These are phyloP conservation scores for Coleophora flavipennella DNA, from an alignment of 2,888 invertebrate species.

Conservation along the genomic window DNA sequence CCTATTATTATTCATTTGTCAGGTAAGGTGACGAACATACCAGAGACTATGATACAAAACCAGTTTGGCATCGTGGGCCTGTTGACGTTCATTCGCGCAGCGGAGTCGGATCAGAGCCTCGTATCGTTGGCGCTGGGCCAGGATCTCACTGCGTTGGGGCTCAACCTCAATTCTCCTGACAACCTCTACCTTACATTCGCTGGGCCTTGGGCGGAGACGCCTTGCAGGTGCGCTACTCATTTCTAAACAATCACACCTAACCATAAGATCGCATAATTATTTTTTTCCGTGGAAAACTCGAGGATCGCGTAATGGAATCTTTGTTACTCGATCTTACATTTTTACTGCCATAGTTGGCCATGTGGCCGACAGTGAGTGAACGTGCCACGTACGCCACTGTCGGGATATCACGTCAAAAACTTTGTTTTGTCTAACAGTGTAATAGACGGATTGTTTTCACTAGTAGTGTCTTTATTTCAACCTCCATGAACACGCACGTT, in stretches of 20 bases:
- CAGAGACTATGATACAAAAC: conserved; percentile 98
- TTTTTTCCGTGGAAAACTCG: too few relatives aligned
- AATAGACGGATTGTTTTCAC: too few relatives aligned
- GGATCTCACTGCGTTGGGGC: conserved; percentile 97
- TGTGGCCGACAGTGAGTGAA: too few relatives aligned
- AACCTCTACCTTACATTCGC: conserved; percentile 98
- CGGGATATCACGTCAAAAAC: too few relatives aligned
- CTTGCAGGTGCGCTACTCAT: conserved; percentile 76
- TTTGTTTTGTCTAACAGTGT: too few relatives aligned
- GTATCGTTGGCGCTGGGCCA: conserved; percentile 97
- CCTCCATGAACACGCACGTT: too few relatives aligned
- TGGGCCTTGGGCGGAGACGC: conserved; percentile 98
- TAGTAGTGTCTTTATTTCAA: too few relatives aligned
- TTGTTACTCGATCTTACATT: too few relatives aligned
- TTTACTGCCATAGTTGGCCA: too few relatives aligned
- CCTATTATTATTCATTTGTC: conserved; percentile 25
- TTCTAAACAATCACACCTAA: neutral
- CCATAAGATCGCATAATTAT: too few relatives aligned
- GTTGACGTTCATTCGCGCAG: conserved; percentile 97
- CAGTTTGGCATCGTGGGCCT: conserved; percentile 99
- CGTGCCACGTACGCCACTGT: too few relatives aligned
- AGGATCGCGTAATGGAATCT: too few relatives aligned
- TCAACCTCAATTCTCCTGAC: conserved; percentile 98
- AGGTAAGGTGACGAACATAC: conserved; percentile 99
- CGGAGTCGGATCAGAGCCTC: conserved; percentile 97